Percentiles rank a stretch among this genome's conserved stretches.
These are phyloP conservation scores for Micoletzkya japonica DNA, from an alignment of 2,888 invertebrate genomes.

Conservation along the genomic window DNA sequence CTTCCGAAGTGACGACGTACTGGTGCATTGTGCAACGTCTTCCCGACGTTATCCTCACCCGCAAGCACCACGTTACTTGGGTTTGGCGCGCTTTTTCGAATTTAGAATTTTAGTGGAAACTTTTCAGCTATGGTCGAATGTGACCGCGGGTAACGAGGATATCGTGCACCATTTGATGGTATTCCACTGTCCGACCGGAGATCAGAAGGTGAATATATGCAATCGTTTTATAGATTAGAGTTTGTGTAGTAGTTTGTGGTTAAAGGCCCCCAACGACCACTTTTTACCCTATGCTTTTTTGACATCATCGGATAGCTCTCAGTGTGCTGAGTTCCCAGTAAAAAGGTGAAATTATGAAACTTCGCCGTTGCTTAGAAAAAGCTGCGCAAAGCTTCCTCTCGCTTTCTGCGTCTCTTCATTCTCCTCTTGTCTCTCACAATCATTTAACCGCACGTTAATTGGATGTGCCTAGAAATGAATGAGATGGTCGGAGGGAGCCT, in stretches of 20 bases:
- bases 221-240: constrained; percentile 27
- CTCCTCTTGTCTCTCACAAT: too few relatives aligned
- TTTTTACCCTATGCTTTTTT: too few relatives aligned
- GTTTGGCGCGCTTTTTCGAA: neutral
- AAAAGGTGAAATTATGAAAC: neutral
- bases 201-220: constrained; percentile 18
- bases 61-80: constrained; percentile 75
- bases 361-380: too few relatives aligned
- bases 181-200: constrained; percentile 65
- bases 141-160: constrained; percentile 80
- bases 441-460: too few relatives aligned
- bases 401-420: too few relatives aligned
- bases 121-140: constrained; percentile 73
- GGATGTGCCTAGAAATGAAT: too few relatives aligned
- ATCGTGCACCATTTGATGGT: constrained; percentile 87
- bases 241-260: neutral
- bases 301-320: too few relatives aligned
- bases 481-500: too few relatives aligned
- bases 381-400: too few relatives aligned
- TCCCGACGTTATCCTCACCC: constrained; percentile 71
- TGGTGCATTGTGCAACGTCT: constrained; percentile 89
- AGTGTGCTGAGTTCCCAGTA: neutral
- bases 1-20: constrained; percentile 86
- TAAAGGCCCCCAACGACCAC: too few relatives aligned
- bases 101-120: neutral